Evolutionary conservation across 2,888 invertebrate species (phyloP).

Genomic region (Callinectes sapidus): DNA sequence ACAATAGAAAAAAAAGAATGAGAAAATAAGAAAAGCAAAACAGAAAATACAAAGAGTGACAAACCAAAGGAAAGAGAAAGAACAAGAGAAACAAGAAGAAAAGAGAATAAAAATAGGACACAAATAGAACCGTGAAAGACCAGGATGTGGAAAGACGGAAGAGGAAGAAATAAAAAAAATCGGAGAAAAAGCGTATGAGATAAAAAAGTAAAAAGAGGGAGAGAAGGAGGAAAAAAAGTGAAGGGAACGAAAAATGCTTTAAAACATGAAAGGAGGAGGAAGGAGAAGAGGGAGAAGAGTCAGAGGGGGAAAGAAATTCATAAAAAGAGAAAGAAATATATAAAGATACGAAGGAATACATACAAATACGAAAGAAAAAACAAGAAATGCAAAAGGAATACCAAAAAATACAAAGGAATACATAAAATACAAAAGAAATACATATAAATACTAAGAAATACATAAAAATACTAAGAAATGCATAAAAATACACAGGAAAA

Average conservation of each 20-base stretch:
- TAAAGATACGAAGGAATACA: neutral
- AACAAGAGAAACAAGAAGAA: neutral
- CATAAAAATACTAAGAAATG: neutral
- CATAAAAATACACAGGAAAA: neutral
- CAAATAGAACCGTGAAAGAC: neutral
- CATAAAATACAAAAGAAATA: neutral
- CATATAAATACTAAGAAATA: neutral
- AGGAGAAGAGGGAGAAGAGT: neutral
- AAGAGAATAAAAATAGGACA: neutral
- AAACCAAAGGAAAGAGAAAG: neutral
- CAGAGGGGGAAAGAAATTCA: neutral
- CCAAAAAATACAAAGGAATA: neutral
- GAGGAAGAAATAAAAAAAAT: neutral
- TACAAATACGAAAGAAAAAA: neutral
- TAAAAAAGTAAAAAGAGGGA: neutral
- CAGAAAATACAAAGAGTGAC: neutral
- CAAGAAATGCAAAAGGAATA: too few relatives aligned
- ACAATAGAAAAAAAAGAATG: neutral
- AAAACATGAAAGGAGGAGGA: neutral
- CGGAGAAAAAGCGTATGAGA: neutral
- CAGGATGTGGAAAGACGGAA: neutral
- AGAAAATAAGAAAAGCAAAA: neutral
- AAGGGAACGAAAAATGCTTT: neutral
- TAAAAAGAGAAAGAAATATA: neutral
- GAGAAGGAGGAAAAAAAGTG: neutral